Base-by-base conservation (phyloP, 2,113 vertebrate species). In the Gymnobelideus leadbeateri region DNA sequence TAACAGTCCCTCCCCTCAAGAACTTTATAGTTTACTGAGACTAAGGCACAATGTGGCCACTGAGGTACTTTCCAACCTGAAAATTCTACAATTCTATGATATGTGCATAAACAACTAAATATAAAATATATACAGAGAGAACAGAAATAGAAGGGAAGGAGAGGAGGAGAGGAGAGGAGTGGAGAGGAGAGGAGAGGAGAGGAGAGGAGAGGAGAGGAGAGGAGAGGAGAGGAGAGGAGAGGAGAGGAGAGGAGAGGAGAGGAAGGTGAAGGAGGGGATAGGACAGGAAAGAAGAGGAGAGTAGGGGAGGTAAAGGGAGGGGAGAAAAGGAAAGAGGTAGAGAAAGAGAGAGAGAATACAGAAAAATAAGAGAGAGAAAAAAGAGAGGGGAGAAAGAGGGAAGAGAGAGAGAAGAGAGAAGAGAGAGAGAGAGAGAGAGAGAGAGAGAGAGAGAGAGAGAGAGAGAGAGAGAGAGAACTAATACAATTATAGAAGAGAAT, bases 301-400 rank as follows among this genome's bases (percentile, higher is more conserved):
- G 12, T 2, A 61, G 26, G 28, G 0, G 55, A 31, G 8, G 2
- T n/a, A n/a, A n/a, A 28, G 0, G 10, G 0, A 9, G 9, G 26
- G 55, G 11, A 1, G 6, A 8, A 8, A 28, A 8, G 6, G 10
- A 25, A 57, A 8, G 25, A 9, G 26, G 2, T 3, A 26, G 28
- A 26, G 24, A 8, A 10, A 8, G 26, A 28, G 26, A 28, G 26
- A 57, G 47, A 49, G 47, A 49, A 49, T 5, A 43, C 0, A 43
- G 37, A 37, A 31, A 37, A 26, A 57, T n/a, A 26, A 10, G 55
- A 28, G 2, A 26, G 26, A 28, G 26, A 2, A 10, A 0, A 25
- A 25, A 55, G n/a, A 25, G 6, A 0, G 24, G 8, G 57, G 11
- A 16, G 11, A 14, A 37, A 16, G 28, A 14, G 12, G 3, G 3